Conservation (phyloP, 2,113 vertebrate genomes). For the Pterocles gutturalis region DNA sequence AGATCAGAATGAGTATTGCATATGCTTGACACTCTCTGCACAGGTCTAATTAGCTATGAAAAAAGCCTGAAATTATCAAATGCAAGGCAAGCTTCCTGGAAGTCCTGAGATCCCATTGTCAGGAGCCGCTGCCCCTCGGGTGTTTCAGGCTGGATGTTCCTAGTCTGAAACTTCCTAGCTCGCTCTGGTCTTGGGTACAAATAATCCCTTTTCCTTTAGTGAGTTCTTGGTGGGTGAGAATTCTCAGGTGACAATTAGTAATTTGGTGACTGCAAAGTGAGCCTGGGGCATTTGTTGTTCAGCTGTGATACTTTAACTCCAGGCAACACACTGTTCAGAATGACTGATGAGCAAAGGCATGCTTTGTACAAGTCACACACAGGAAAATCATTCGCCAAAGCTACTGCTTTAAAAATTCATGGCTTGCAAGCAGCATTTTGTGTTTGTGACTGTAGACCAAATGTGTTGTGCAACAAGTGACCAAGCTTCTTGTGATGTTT, state of each 20-base stretch:
- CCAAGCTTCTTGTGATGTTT: neutral
- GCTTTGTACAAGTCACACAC: neutral
- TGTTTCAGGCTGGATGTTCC: neutral
- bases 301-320: neutral
- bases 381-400: neutral
- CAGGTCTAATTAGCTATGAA: neutral
- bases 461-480: too few relatives aligned
- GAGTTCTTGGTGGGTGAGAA: neutral
- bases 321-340: neutral
- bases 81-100: neutral
- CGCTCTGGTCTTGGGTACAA: neutral
- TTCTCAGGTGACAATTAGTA: neutral
- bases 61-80: neutral
- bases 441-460: too few relatives aligned
- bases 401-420: neutral
- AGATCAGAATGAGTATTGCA: neutral
- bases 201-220: neutral
- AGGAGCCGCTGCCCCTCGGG: neutral
- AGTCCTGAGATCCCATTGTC: rapidly evolving
- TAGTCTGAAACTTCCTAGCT: neutral
- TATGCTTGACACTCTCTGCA: neutral
- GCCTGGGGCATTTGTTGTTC: neutral
- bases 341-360: neutral
- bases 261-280: neutral
- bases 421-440: neutral